phyloP scores from a whole-genome alignment of 2,113 vertebrate genomes.

The Grallaria varia region DNA sequence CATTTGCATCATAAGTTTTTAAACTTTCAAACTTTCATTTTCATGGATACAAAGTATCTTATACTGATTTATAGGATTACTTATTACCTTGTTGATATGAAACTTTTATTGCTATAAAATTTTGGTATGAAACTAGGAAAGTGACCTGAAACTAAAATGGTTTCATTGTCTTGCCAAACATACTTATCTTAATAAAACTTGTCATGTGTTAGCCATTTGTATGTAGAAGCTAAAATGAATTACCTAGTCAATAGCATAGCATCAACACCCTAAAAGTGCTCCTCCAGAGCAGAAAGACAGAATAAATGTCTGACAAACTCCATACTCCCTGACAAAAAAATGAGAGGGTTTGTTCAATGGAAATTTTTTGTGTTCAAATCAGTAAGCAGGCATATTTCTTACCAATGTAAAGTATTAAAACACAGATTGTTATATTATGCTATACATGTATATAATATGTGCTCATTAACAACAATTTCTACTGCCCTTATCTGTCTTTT shows the following conservation, averaged over 20 bases:
- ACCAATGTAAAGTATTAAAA: neutral
- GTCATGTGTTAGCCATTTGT: neutral
- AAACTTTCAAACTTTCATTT: neutral
- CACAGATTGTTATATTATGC: neutral
- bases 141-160: neutral
- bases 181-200: neutral
- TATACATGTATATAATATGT: neutral
- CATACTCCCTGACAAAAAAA: neutral
- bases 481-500: neutral
- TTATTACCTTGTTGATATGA: neutral
- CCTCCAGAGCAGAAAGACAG: neutral
- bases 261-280: neutral
- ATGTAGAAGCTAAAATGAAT: neutral
- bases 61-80: neutral
- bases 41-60: neutral
- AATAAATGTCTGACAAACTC: neutral
- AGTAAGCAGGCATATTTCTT: neutral
- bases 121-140: neutral
- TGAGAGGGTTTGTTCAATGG: neutral
- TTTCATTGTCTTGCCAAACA: neutral
- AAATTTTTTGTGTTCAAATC: neutral
- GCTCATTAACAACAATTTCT: neutral
- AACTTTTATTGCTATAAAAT: neutral
- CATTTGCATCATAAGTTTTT: neutral
- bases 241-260: neutral